These are phyloP conservation scores for Lithophane leautieri DNA, from an alignment of 2,888 invertebrate genomes.

Conservation along the genomic window DNA sequence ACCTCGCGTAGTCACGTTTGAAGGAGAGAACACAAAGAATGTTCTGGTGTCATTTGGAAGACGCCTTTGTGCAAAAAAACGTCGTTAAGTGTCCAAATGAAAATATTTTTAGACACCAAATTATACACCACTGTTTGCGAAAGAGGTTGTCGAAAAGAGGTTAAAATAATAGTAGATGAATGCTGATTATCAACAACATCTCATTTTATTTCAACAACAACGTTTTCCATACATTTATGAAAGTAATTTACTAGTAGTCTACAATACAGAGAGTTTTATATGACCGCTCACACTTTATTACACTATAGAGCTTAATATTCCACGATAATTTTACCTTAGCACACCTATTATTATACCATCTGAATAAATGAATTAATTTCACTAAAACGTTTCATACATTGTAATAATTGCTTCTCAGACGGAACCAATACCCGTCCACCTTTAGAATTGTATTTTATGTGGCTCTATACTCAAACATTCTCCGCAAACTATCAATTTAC, in stretches of 20 bases:
- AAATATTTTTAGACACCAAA: not conserved
- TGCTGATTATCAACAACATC: constrained; percentile 11
- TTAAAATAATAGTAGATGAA: not conserved
- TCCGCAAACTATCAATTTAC: constrained; percentile 62
- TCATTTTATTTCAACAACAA: constrained; percentile 1
- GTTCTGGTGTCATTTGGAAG: not conserved
- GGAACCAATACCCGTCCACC: constrained; percentile 33
- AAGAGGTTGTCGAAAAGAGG: not conserved
- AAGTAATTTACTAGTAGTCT: constrained; percentile 47
- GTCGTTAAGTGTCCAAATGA: not conserved
- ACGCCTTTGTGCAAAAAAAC: not conserved
- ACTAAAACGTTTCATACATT: constrained; percentile 62
- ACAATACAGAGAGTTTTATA: constrained; percentile 40
- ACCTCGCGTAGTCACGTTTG: not conserved
- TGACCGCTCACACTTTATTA: constrained; percentile 46
- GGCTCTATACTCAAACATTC: constrained; percentile 45
- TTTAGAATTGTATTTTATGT: constrained; percentile 47
- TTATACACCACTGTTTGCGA: not conserved
- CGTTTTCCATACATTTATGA: constrained; percentile 42
- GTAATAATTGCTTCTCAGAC: constrained; percentile 51
- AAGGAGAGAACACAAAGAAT: not conserved
- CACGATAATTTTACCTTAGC: constrained; percentile 45
- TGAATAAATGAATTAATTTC: constrained; percentile 63
- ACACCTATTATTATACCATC: constrained; percentile 55
- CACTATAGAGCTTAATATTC: constrained; percentile 45